Evolutionary conservation across 1,140 invertebrate genomes (phyloP).

Genomic region (Chrysomallon squamiferum): DNA sequence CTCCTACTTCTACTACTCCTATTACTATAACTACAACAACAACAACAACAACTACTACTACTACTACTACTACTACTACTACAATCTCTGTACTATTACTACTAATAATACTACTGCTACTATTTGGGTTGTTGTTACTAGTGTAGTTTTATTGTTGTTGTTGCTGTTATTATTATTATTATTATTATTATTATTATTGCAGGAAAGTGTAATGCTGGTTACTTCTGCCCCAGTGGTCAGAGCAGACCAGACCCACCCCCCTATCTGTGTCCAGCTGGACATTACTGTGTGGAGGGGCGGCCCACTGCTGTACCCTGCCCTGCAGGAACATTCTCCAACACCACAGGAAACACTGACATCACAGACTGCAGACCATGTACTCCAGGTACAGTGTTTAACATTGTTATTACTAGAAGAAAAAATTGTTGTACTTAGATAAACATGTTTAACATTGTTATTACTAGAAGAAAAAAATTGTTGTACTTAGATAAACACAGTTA

Average conservation of each 20-base stretch:
- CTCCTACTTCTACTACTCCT: too few relatives aligned
- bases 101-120: too few relatives aligned
- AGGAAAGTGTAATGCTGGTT: conserved; percentile 54
- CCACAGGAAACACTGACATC: conserved; percentile 47
- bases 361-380: conserved; percentile 55
- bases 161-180: too few relatives aligned
- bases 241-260: conserved; percentile 33
- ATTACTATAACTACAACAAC: too few relatives aligned
- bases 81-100: too few relatives aligned
- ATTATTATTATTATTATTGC: too few relatives aligned
- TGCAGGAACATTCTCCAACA: conserved; percentile 55
- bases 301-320: conserved; percentile 49
- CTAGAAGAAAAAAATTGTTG: not conserved
- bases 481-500: not conserved
- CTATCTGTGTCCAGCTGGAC: conserved; percentile 44
- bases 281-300: conserved; percentile 54
- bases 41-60: too few relatives aligned
- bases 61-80: too few relatives aligned
- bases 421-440: not conserved
- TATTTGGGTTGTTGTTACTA: too few relatives aligned
- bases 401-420: not conserved
- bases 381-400: conserved; percentile 50
- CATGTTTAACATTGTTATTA: not conserved
- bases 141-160: too few relatives aligned
- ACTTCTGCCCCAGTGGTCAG: conserved; percentile 53